Conservation (phyloP, 2,797 vertebrate genomes). For the Myotis daubentonii region DNA sequence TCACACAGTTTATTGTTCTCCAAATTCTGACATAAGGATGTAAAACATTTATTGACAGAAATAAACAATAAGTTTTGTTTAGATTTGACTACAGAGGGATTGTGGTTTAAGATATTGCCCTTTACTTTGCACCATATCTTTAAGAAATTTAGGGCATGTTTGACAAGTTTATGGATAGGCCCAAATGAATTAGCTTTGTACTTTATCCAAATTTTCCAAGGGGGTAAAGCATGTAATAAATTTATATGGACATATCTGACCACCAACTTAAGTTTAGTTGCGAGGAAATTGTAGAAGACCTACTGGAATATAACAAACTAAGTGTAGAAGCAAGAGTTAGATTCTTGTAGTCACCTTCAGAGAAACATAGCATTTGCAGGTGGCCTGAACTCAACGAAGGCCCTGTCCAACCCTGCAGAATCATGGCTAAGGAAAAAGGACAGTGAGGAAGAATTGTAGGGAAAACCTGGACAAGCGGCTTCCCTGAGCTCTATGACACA, state of each 20-base stretch:
- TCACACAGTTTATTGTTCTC: background rate
- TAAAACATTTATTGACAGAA: slow-evolving; percentile 14
- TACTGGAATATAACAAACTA: background rate
- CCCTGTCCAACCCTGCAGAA: background rate
- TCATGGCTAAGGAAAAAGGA: background rate
- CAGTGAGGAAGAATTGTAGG: background rate
- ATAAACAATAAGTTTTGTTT: background rate
- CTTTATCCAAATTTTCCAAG: background rate
- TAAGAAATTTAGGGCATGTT: background rate
- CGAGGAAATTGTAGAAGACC: background rate
- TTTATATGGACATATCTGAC: background rate
- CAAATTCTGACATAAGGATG: background rate
- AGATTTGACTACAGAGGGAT: background rate
- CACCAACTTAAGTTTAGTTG: background rate
- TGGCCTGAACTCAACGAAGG: background rate
- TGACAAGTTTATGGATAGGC: background rate
- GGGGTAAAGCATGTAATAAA: background rate
- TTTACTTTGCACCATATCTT: background rate
- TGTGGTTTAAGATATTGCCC: background rate
- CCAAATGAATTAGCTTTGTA: background rate
- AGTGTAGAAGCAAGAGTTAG: background rate
- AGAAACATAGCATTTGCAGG: background rate
- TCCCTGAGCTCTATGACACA: background rate
- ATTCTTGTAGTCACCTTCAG: background rate
- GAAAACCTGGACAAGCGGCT: background rate